These are phyloP conservation scores for Epizoanthus stellaris DNA, from an alignment of 92 coral and sea anemone species.

Conservation along the genomic window DNA sequence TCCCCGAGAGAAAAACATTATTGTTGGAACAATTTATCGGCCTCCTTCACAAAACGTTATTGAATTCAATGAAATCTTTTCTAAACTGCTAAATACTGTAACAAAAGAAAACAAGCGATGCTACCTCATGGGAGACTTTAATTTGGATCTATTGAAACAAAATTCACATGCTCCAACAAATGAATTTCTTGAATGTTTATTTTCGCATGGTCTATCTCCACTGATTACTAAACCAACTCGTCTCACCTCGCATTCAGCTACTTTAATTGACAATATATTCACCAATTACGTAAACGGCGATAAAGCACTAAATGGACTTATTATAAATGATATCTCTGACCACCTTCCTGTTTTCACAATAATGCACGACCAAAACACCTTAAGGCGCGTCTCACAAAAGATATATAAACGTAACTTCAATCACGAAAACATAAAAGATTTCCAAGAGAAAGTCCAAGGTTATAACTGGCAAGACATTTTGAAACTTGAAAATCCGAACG, in stretches of 20 bases:
- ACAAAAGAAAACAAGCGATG: slow-evolving; percentile 47
- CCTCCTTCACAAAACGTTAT: slow-evolving; percentile 42
- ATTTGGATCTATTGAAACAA: slow-evolving; percentile 56
- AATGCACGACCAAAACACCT: neutral
- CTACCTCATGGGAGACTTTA: neutral
- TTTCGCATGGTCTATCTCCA: slow-evolving; percentile 49
- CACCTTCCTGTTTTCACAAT: slow-evolving; percentile 51
- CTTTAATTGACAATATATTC: slow-evolving; percentile 65
- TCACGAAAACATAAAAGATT: neutral
- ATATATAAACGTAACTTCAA: slow-evolving; percentile 3
- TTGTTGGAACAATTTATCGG: slow-evolving; percentile 41
- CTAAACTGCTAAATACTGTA: slow-evolving; percentile 17
- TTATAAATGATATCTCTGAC: slow-evolving; percentile 60
- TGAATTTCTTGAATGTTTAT: slow-evolving; percentile 50
- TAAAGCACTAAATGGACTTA: slow-evolving; percentile 29
- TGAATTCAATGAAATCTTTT: slow-evolving; percentile 20
- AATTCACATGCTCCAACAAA: slow-evolving; percentile 41
- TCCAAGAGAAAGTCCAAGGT: neutral
- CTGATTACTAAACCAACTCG: slow-evolving; percentile 62
- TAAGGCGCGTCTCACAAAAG: neutral
- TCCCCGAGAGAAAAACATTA: slow-evolving; percentile 37
- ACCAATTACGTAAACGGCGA: slow-evolving; percentile 37
- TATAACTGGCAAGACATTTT: slow-evolving; percentile 1
- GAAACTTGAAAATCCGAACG: neutral
- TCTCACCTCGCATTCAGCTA: slow-evolving; percentile 62